Evolutionary conservation across 2,797 vertebrate species (phyloP), one percentile per base, ranked within the genome.

Genomic region (Alca torda): DNA sequence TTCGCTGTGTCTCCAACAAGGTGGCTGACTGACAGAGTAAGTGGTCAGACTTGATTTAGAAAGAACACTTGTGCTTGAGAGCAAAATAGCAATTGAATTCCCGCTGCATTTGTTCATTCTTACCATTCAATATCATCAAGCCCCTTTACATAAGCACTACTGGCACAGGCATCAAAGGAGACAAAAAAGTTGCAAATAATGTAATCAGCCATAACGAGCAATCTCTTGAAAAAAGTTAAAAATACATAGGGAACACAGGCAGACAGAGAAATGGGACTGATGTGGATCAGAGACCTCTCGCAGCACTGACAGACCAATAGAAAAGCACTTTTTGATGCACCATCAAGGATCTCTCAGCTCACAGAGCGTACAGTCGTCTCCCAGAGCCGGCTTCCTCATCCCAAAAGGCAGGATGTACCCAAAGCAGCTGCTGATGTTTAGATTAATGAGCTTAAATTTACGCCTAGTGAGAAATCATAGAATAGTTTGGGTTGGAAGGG

Each of bases 31-130:
- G 93, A 91, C 87, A 95, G 13, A 78, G 65, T 89, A 95, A 94
- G 85, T 70, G 94, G 96, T 88, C 95, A 96, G 95, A 91, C 93
- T 93, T 94, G 87, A 95, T 95, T 95, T 86, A 79, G 94, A 96
- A 94, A 76, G 94, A 97, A 91, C 84, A 92, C 92, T 97, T 96
- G 89, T 93, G 94, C 91, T 96, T 7, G 45, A 96, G 76, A 93
- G 96, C 65, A 91, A 95, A 96, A 95, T 39, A 96, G 94, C 83
- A 96, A 94, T 92, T 90, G 90, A 91, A 94, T 95, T 94, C 91
- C 91, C 16, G 8, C 94, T 95, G 89, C 92, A 89, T 92, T 94
- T 96, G 89, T 93, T 95, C 96, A 87, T 96, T 96, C 89, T 76
- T 82, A 86, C 87, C 80, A 94, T 94, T 95, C 83, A 96, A 23